Base-by-base conservation (phyloP, 2,888 invertebrate species). In the Druceiella hillmani region DNA sequence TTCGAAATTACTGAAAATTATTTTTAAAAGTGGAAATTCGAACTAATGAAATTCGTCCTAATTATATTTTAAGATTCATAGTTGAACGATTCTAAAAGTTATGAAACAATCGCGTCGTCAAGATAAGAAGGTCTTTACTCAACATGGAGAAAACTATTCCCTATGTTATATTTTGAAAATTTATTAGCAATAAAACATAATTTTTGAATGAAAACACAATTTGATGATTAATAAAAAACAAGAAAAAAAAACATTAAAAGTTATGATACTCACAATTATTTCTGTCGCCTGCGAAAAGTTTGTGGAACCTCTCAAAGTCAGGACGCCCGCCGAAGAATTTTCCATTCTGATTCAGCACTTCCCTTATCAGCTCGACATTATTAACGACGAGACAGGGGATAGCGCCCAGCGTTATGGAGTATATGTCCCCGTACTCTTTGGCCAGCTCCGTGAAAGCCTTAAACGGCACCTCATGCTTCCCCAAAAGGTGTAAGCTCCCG, bases 251-350 rank as follows among this genome's bases (percentile, higher is more conserved):
- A 3, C 27, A 30, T 28, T n/a, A 37, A 36, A 39, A 36, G 41
- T 43, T 40, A 41, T 41, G 37, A 44, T 60, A 83, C 90, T 88
- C 64, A 90, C 89, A 89, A 58, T 89, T 88, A 62, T 87, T 87
- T 37, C 88, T 71, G 62, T 89, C 83, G 17, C 87, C 88, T 16
- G 86, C 87, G 59, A 91, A 90, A 5, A 90, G 78, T 47, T 80
- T 76, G 55, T 88, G 83, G 58, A 87, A 90, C 11, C 91, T 68
- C 48, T 82, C 58, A 59, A 89, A 89, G 57, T 89, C 80, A 0
- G 90, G 89, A 6, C 91, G 71, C 7, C 88, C 87, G 2, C 87
- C 87, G 60, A 91, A 89, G 52, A 82, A 81, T 45, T 81, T 81
- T 3, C 88, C 88, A 53, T 85, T 87, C 43, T 82, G 78, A 55